Evolutionary conservation across 2,113 vertebrate genomes (phyloP), one percentile per base, ranked within the genome.

Genomic region (Prinia subflava): DNA sequence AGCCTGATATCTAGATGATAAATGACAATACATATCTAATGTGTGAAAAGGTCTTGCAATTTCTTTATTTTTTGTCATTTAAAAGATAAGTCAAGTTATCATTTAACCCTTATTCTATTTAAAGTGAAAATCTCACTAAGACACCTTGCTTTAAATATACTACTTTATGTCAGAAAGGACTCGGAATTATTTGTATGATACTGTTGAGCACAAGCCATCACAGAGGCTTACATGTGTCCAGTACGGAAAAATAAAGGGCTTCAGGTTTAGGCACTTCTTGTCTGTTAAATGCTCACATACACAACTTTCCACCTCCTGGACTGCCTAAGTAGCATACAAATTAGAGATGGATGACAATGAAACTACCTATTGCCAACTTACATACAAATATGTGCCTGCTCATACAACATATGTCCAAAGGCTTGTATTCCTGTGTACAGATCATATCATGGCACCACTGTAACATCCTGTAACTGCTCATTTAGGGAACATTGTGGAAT

Each of bases 1-100:
- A 99, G 98, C 98, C 98, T 98, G 99, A 99, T 99, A 99, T 99
- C 98, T 98, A 97, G 97, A 98, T 99, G 99, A 99, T 99, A 99
- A 99, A 99, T 99, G 99, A 99, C 98, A 98, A 98, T 98, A 98
- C 98, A 98, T 98, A 98, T 98, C 98, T 97, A 98, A 98, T 97
- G 98, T 98, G 98, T 98, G 98, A 98, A 98, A 98, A 98, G 98
- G 98, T 98, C 98, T 98, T 97, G 97, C 98, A 98, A 98, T 98
- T 98, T 98, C 98, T 98, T 98, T 98, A 98, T 98, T 98, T 98
- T 98, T 98, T 98, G 98, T 98, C 98, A 97, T 97, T 98, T 98
- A 97, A 98, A 98, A 98, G 98, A 98, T 98, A 98, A 98, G 98
- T 98, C 98, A 98, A 98, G 98, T 98, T 98, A 98, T 98, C 97